Evolutionary conservation across 64 coral and sea anemone genomes (phyloP).

Genomic region (Porites australiensis): DNA sequence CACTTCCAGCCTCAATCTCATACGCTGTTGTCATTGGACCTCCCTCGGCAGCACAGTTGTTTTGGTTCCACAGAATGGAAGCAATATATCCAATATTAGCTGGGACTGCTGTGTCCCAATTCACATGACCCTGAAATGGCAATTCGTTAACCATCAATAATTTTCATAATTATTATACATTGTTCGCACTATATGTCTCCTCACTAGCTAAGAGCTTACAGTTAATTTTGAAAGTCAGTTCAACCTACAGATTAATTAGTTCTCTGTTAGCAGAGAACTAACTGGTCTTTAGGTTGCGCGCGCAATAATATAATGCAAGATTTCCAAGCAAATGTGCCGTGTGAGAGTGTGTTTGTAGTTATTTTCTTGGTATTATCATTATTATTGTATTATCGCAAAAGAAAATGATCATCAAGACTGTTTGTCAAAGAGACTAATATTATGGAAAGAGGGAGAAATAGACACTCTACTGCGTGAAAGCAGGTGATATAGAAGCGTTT

Average conservation of each 20-base stretch:
- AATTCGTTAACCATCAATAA: not conserved
- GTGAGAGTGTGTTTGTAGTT: too few relatives aligned
- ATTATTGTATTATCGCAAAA: too few relatives aligned
- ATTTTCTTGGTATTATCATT: too few relatives aligned
- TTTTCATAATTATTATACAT: too few relatives aligned
- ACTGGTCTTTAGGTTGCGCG: too few relatives aligned
- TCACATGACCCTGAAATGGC: conserved; percentile 64
- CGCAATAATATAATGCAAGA: too few relatives aligned
- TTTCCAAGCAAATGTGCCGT: too few relatives aligned
- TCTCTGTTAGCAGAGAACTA: too few relatives aligned
- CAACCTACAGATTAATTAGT: too few relatives aligned
- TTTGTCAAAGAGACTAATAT: not conserved
- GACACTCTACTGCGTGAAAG: not conserved
- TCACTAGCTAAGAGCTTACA: too few relatives aligned
- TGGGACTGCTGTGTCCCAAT: conserved; percentile 70
- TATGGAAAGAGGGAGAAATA: conserved; percentile 13
- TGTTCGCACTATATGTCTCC: too few relatives aligned
- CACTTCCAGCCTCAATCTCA: conserved; percentile 57
- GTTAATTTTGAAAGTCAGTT: too few relatives aligned
- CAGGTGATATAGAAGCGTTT: not conserved
- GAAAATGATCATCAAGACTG: conserved; percentile 4
- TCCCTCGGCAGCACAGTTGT: conserved; percentile 75
- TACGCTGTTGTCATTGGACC: conserved; percentile 49
- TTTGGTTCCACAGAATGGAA: conserved; percentile 77
- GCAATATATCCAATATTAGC: conserved; percentile 79